These are phyloP conservation scores for Antheraea assamensis DNA, from an alignment of 2,888 invertebrate genomes.

Conservation along the genomic window DNA sequence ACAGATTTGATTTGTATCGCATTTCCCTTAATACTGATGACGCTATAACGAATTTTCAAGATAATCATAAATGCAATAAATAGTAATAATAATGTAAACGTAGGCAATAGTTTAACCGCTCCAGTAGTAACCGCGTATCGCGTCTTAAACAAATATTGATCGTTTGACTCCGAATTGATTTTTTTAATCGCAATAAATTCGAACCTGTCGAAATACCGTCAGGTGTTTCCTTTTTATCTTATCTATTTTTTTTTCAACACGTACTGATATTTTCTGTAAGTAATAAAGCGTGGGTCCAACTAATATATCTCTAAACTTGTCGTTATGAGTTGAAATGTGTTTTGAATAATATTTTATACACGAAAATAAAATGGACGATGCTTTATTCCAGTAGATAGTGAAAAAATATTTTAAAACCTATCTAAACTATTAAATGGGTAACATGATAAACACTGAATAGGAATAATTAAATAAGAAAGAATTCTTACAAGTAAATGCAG, in stretches of 20 bases:
- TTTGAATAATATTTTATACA: not conserved
- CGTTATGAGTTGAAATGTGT: not conserved
- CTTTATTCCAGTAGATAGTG: not conserved
- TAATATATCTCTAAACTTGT: not conserved
- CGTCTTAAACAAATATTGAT: slow-evolving; percentile 28
- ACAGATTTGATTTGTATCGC: not conserved
- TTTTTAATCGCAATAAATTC: slow-evolving; percentile 4
- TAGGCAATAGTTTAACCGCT: slow-evolving; percentile 18
- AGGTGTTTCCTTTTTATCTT: slow-evolving; percentile 20
- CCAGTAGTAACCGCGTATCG: slow-evolving; percentile 29
- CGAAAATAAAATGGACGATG: not conserved
- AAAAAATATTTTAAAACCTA: too few species aligned
- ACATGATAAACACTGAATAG: not conserved
- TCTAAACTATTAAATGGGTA: too few species aligned
- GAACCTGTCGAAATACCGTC: slow-evolving; percentile 6
- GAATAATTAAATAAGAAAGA: not conserved
- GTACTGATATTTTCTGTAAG: not conserved
- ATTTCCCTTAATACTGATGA: not conserved
- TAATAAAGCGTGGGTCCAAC: not conserved
- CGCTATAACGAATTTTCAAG: not conserved
- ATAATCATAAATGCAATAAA: not conserved
- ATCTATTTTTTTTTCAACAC: not conserved
- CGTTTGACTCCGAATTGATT: slow-evolving; percentile 30
- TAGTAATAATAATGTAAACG: not conserved
- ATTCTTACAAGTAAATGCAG: not conserved